A percentile compares a stretch with the other conserved stretches of the same genome.
Conservation (phyloP, 2,113 vertebrate species). For the Carlito syrichta region DNA sequence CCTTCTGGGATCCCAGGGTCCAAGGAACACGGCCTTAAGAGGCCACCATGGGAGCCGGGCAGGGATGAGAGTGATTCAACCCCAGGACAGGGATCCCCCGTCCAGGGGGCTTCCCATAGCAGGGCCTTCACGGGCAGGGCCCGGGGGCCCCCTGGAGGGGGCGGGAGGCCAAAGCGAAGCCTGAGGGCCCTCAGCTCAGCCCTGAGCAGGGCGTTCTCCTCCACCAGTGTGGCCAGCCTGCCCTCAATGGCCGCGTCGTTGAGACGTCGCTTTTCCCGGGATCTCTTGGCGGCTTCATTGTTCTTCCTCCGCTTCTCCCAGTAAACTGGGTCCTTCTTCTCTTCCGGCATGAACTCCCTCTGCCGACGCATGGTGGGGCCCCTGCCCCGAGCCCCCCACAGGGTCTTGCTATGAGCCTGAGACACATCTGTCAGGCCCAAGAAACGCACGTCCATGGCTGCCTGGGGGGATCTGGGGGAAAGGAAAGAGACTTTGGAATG, state of each 20-base stretch:
- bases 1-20: conserved; percentile 45
- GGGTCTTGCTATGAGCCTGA: background rate
- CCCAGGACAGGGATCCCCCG: background rate
- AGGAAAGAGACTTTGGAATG: background rate
- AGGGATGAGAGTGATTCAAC: conserved; percentile 41
- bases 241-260: conserved; percentile 88
- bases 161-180: conserved; percentile 83
- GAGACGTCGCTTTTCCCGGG: conserved; percentile 88
- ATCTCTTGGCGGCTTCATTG: conserved; percentile 93
- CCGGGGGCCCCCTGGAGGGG: conserved; percentile 38
- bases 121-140: conserved; percentile 57
- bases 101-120: conserved; percentile 64
- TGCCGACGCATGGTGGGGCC: conserved; percentile 78
- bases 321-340: conserved; percentile 92
- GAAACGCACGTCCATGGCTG: conserved; percentile 56
- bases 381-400: background rate
- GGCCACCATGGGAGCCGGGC: conserved; percentile 63
- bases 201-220: conserved; percentile 88
- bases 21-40: conserved; percentile 33
- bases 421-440: accelerated
- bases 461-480: background rate
- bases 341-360: conserved; percentile 90
- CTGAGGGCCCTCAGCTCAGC: conserved; percentile 88
- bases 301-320: conserved; percentile 95
- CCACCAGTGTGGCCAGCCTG: conserved; percentile 83